Base-by-base conservation (phyloP, 2,888 invertebrate genomes). In the Pheosia tremula region DNA sequence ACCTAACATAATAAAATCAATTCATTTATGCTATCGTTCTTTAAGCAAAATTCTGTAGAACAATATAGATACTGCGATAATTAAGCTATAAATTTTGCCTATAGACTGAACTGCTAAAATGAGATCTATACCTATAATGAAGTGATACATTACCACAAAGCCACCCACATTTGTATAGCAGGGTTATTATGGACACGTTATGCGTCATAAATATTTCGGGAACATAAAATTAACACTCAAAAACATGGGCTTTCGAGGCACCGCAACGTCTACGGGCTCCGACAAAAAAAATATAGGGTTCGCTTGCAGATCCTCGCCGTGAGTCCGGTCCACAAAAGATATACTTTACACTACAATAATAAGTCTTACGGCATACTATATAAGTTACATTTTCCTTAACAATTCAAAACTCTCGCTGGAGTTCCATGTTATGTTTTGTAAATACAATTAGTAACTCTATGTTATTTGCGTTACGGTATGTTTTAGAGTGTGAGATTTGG, bases 221-320 rank as follows among this genome's bases (percentile, higher is more conserved):
- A 91, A 93, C 92, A 91, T 93, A 91, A 93, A 93, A 91, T 93
- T 91, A 93, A 93, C 93, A 91, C 91, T 90, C 88, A 90, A 89
- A 91, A 93, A 91, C 90, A 91, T 86, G 90, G 89, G 82, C 85
- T 91, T 87, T 89, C 85, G 87, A 89, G 93, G 93, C 93, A 93
- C 93, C 93, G 89, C 88, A 87, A 83, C 87, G 93, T 93, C 93
- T 93, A 86, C 91, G 84, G 82, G 78, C 77, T 77, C 80, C 79
- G 77, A 91, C 86, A 93, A 93, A 93, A 24, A 24, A 93, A 90
- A 87, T 83, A 84, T 83, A 78, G 84, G 89, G 86, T 89, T 88
- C 89, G 85, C 88, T 87, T 86, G 91, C 91, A 89, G 88, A 91
- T 88, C 87, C 84, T 78, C 81, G 79, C 66, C 79, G 81, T 77